A percentile compares a stretch with the other conserved stretches of the same genome.
These are phyloP conservation scores for Pocillopora verrucosa DNA, from an alignment of 64 coral and sea anemone genomes.

Conservation along the genomic window DNA sequence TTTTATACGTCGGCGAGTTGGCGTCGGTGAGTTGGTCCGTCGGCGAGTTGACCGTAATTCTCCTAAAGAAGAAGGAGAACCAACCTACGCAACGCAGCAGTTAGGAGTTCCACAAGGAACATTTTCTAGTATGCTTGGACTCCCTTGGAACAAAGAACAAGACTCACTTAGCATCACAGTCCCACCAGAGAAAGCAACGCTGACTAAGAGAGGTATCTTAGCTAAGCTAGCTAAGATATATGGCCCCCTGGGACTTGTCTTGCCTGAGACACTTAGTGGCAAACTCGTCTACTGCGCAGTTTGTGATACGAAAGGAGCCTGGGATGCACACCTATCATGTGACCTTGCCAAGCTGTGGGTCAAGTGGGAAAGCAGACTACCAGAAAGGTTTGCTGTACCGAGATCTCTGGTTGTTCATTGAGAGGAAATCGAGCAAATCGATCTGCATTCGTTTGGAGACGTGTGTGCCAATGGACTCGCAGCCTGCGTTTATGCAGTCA, in stretches of 20 bases:
- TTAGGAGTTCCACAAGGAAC: neutral
- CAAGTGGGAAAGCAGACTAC: slow-evolving; percentile 35
- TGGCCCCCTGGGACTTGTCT: slow-evolving; percentile 31
- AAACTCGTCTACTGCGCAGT: slow-evolving; percentile 33
- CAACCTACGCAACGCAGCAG: slow-evolving; percentile 36
- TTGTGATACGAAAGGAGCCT: slow-evolving; percentile 33
- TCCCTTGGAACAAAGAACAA: slow-evolving; percentile 23
- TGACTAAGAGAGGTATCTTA: slow-evolving; percentile 23
- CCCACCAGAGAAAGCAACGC: neutral
- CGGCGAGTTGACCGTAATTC: too few relatives aligned
- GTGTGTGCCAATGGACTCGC: neutral
- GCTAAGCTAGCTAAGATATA: slow-evolving; percentile 40
- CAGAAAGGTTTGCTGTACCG: neutral
- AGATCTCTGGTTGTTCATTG: neutral
- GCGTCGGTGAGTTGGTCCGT: too few relatives aligned
- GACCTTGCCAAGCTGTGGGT: slow-evolving; percentile 12
- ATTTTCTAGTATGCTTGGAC: neutral
- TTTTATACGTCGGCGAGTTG: too few relatives aligned
- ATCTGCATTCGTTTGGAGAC: slow-evolving; percentile 13
- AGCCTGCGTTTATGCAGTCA: slow-evolving; percentile 29
- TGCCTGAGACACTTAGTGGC: slow-evolving; percentile 13
- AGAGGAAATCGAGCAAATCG: neutral
- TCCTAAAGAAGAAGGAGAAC: neutral
- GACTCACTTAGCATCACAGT: neutral
- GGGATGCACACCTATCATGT: slow-evolving; percentile 19